Evolutionary conservation across 2,797 vertebrate species (phyloP).

Genomic region (Lepilemur ruficaudatus): DNA sequence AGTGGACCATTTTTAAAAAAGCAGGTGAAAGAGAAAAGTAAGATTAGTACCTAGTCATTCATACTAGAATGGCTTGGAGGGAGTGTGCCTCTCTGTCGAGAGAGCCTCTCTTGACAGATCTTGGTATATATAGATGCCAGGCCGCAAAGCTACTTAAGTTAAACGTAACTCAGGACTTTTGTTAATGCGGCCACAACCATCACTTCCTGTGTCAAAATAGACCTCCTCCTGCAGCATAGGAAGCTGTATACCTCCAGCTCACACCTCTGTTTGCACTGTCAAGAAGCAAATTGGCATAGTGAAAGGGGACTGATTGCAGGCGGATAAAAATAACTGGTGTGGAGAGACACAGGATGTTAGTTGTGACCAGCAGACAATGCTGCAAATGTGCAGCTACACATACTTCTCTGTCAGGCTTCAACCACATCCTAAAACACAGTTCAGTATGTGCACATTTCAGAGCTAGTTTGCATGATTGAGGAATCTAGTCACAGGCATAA

Average conservation of each 20-base stretch:
- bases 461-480: neutral
- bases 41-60: neutral
- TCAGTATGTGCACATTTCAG: neutral
- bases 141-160: neutral
- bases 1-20: neutral
- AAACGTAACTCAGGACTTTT: neutral
- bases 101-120: neutral
- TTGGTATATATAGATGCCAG: neutral
- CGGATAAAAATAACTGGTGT: slow-evolving; percentile 57
- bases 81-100: too few relatives aligned
- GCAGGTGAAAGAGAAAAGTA: neutral
- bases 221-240: neutral
- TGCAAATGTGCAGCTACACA: neutral
- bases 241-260: neutral
- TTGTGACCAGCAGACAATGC: slow-evolving; percentile 53
- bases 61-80: neutral
- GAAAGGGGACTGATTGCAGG: neutral
- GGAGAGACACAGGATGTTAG: slow-evolving; percentile 62
- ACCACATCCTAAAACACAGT: slow-evolving; percentile 72
- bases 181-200: neutral
- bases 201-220: neutral
- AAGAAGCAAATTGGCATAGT: neutral
- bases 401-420: slow-evolving; percentile 3
- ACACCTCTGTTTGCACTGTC: neutral
- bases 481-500: neutral